A percentile compares a stretch with the other conserved stretches of the same genome.
phyloP scores from a whole-genome alignment of 2,113 vertebrate species.

The Microtus oregoni region DNA sequence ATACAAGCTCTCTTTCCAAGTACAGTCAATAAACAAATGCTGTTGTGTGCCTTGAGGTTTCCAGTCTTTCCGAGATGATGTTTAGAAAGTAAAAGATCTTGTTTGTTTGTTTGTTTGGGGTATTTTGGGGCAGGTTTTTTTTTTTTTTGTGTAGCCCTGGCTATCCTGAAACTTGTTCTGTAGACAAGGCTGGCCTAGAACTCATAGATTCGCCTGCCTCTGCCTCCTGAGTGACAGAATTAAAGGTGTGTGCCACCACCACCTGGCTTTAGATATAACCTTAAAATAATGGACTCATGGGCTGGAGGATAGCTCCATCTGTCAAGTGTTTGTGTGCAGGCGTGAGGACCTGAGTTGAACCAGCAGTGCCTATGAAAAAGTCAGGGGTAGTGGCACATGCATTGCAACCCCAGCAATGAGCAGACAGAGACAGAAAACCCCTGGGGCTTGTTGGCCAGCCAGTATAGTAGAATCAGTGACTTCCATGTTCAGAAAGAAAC shows the following conservation, averaged over 20 bases:
- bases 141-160: neutral
- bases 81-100: slow-evolving; percentile 14
- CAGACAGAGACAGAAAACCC: neutral
- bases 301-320: neutral
- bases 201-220: neutral
- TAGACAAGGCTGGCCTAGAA: neutral
- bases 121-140: neutral
- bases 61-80: neutral
- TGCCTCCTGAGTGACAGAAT: neutral
- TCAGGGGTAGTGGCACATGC: neutral
- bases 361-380: neutral
- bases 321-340: neutral
- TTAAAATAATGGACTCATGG: neutral
- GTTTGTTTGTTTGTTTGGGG: neutral
- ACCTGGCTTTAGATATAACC: neutral
- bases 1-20: slow-evolving; percentile 14
- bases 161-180: neutral
- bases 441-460: neutral
- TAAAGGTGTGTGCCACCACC: neutral
- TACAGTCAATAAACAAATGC: slow-evolving; percentile 28
- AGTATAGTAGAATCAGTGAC: neutral
- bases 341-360: neutral
- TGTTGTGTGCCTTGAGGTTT: neutral
- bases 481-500: neutral
- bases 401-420: neutral